Evolutionary conservation across 2,888 invertebrate genomes (phyloP).

Genomic region (Hydrotaea cyrtoneurina): DNA sequence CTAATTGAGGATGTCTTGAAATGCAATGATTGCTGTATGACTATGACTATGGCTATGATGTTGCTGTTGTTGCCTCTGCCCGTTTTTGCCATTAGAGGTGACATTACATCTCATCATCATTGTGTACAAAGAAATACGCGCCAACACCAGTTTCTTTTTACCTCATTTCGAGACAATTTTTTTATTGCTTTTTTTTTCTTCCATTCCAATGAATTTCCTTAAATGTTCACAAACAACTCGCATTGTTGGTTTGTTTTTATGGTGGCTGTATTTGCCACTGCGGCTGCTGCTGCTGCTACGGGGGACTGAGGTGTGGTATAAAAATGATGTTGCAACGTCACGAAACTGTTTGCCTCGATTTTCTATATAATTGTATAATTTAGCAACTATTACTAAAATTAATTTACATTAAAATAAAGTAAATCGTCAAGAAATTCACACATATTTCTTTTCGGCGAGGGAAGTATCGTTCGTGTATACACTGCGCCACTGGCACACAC

Average conservation of each 20-base stretch:
- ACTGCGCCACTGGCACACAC: not conserved
- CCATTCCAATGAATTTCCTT: conserved; percentile 46
- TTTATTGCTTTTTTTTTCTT: not conserved
- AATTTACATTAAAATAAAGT: conserved; percentile 44
- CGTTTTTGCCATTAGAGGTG: conserved; percentile 24
- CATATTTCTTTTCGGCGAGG: not conserved
- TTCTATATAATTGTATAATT: conserved; percentile 42
- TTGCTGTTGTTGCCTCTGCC: not conserved
- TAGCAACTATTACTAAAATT: conserved; percentile 32
- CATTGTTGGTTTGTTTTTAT: conserved; percentile 45
- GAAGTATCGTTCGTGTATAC: not conserved
- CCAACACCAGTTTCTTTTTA: conserved; percentile 35
- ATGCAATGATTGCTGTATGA: conserved; percentile 29
- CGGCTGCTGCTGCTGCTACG: not conserved
- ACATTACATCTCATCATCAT: conserved; percentile 41
- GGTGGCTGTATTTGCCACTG: not conserved
- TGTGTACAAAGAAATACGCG: not conserved
- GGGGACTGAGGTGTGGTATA: not conserved
- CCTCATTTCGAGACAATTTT: not conserved
- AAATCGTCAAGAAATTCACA: conserved; percentile 30
- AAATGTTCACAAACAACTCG: conserved; percentile 51
- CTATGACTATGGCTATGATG: not conserved
- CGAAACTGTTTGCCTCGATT: not conserved
- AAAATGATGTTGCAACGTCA: conserved; percentile 21
- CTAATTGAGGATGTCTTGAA: conserved; percentile 52